Conservation (phyloP, 2,113 vertebrate species). For the Brachirus orientalis region DNA sequence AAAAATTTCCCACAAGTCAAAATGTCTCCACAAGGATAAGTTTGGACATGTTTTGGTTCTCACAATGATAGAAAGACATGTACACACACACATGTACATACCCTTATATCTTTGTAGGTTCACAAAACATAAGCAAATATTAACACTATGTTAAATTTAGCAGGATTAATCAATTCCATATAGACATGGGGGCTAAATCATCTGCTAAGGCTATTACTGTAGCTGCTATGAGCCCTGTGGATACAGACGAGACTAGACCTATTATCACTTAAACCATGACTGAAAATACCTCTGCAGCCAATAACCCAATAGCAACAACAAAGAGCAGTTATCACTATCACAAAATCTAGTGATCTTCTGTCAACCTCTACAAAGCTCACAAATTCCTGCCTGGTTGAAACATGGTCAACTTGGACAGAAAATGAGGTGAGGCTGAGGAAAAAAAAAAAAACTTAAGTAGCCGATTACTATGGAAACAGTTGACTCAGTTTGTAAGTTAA, state of each 20-base stretch:
- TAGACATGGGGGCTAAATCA: constrained; percentile 68
- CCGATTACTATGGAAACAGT: constrained; percentile 32
- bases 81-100: background rate
- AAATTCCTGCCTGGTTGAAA: constrained; percentile 18
- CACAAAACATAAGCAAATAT: constrained; percentile 9
- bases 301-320: constrained; percentile 31
- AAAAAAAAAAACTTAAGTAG: too few relatives aligned
- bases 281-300: constrained; percentile 42
- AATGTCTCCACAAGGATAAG: too few relatives aligned
- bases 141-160: constrained; percentile 45
- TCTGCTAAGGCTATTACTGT: constrained; percentile 72
- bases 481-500: constrained; percentile 59
- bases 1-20: too few relatives aligned
- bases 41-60: too few relatives aligned
- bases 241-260: constrained; percentile 48
- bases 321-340: background rate
- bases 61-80: too few relatives aligned
- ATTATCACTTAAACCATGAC: constrained; percentile 56
- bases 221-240: constrained; percentile 68
- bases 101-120: background rate
- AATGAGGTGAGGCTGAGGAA: constrained; percentile 36
- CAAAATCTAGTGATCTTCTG: background rate
- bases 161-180: constrained; percentile 78
- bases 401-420: constrained; percentile 56
- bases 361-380: constrained; percentile 30